These are phyloP conservation scores for Drosophila dives DNA, from an alignment of 2,888 invertebrate genomes.

Conservation along the genomic window DNA sequence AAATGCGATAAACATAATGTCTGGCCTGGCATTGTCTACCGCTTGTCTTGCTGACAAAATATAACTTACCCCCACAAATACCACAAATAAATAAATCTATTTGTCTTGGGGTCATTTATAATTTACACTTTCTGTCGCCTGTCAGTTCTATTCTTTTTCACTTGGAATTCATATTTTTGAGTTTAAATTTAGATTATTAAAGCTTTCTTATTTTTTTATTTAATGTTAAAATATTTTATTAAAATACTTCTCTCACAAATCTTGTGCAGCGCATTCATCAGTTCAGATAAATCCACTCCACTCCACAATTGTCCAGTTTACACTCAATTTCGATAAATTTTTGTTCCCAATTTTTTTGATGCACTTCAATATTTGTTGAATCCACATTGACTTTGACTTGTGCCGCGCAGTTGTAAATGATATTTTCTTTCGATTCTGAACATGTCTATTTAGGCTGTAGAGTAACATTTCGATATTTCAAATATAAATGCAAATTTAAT, in stretches of 20 bases:
- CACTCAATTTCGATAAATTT: conserved; percentile 24
- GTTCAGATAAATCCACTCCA: background rate
- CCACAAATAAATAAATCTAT: background rate
- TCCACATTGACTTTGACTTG: conserved; percentile 56
- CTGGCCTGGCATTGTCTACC: conserved; percentile 19
- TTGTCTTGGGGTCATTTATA: background rate
- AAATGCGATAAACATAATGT: conserved; percentile 37
- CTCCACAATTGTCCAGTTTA: conserved; percentile 6
- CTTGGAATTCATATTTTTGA: background rate
- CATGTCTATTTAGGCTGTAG: conserved; percentile 15
- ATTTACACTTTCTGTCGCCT: background rate
- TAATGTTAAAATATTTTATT: too few species aligned
- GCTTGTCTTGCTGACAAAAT: background rate
- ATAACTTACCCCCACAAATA: background rate
- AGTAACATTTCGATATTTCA: conserved; percentile 22
- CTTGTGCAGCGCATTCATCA: conserved; percentile 34
- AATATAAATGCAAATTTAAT: conserved; percentile 64
- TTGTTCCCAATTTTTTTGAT: conserved; percentile 29
- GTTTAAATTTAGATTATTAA: background rate
- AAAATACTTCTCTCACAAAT: background rate
- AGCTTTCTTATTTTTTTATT: background rate
- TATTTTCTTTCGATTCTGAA: conserved; percentile 26
- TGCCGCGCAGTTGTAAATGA: conserved; percentile 40
- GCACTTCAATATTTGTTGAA: conserved; percentile 45
- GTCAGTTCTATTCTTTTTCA: background rate